Evolutionary conservation across 2,113 vertebrate genomes (phyloP).

Genomic region (Sebastes fasciatus): DNA sequence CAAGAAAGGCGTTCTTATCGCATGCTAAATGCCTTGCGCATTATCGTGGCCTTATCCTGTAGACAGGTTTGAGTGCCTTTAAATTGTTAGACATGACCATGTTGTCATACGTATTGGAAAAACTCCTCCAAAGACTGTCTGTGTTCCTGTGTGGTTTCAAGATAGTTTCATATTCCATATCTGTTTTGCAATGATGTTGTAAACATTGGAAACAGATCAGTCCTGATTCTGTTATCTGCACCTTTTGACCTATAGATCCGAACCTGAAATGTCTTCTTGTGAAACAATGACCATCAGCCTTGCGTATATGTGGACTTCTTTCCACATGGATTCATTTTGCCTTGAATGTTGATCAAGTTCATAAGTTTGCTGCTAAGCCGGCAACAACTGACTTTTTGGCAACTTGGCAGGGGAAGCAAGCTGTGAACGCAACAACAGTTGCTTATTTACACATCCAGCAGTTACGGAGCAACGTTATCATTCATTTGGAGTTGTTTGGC

Average conservation of each 20-base stretch:
- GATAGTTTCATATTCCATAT: background rate
- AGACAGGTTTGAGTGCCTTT: no score
- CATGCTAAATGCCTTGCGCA: no score
- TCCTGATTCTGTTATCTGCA: background rate
- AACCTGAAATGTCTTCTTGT: background rate
- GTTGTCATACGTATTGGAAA: background rate
- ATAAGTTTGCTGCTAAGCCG: background rate
- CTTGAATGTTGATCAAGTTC: background rate
- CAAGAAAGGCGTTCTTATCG: no score
- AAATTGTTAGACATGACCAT: background rate
- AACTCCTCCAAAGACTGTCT: background rate
- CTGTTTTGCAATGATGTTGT: background rate
- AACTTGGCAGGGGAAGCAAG: background rate
- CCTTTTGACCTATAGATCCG: slow-evolving; percentile 2
- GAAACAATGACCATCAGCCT: background rate
- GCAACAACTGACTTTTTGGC: slow-evolving; percentile 1
- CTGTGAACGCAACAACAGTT: background rate
- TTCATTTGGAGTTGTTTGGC: background rate
- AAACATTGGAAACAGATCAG: background rate
- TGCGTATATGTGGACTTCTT: background rate
- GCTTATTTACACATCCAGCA: background rate
- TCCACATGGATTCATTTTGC: background rate
- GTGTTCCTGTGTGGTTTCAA: background rate
- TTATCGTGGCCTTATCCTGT: no score
- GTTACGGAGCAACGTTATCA: background rate